Conservation (phyloP, 2,888 invertebrate species). For the Mactromeris polynyma region DNA sequence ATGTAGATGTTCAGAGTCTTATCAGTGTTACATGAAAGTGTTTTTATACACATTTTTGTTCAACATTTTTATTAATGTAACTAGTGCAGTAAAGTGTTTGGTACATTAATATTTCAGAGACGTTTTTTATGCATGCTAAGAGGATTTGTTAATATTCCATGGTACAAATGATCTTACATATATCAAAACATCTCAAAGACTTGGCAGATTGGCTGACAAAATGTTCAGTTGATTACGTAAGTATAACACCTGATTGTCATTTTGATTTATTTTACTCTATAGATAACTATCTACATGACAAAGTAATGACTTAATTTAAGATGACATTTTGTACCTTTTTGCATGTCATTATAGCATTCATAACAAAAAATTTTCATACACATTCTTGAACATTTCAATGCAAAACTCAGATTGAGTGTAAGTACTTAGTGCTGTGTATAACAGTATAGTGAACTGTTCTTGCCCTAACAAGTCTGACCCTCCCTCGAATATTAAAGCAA, state of each 20-base stretch:
- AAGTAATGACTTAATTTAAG: not conserved
- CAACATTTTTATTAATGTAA: not conserved
- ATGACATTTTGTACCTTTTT: not conserved
- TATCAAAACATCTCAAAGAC: not conserved
- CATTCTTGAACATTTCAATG: too few species aligned
- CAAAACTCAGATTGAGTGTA: too few species aligned
- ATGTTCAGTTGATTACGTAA: not conserved
- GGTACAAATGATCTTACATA: not conserved
- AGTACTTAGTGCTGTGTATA: too few species aligned
- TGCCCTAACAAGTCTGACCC: too few species aligned
- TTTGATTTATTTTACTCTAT: too few species aligned
- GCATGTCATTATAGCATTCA: too few species aligned
- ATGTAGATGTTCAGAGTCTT: not conserved
- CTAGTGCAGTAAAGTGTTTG: not conserved
- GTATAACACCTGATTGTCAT: not conserved
- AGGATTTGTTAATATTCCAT: not conserved
- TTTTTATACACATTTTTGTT: not conserved
- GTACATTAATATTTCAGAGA: not conserved
- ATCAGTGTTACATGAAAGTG: not conserved
- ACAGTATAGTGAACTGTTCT: too few species aligned
- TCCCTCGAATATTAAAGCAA: too few species aligned
- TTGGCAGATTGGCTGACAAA: not conserved
- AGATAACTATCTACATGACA: not conserved
- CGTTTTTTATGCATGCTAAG: not conserved
- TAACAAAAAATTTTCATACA: too few species aligned